Evolutionary conservation across 2,888 invertebrate genomes (phyloP).

Genomic region (Podotricha telesiphe): DNA sequence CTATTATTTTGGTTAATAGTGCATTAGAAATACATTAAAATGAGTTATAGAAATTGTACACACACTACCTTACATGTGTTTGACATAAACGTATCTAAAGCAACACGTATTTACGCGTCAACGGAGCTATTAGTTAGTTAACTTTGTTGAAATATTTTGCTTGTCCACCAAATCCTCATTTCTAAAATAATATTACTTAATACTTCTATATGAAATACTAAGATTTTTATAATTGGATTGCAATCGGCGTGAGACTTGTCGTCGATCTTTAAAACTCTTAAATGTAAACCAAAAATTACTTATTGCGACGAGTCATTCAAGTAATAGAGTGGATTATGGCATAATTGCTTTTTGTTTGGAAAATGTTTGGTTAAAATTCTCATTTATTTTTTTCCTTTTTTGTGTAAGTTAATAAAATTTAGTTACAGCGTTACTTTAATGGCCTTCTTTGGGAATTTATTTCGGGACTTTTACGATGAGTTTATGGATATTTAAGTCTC

Average conservation of each 20-base stretch:
- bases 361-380: slow-evolving; percentile 5
- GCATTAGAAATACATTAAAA: too few relatives aligned
- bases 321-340: slow-evolving; percentile 54
- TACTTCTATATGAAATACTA: slow-evolving; percentile 1
- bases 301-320: slow-evolving; percentile 54
- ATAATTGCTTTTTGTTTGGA: slow-evolving; percentile 29
- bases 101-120: too few relatives aligned
- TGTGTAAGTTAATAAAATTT: slow-evolving; percentile 18
- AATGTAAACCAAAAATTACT: slow-evolving; percentile 28
- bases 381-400: not conserved
- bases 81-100: too few relatives aligned
- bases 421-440: slow-evolving; percentile 13
- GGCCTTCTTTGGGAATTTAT: slow-evolving; percentile 16
- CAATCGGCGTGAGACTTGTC: slow-evolving; percentile 36
- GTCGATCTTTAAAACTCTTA: slow-evolving; percentile 25
- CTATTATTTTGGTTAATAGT: too few relatives aligned
- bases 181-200: slow-evolving; percentile 9
- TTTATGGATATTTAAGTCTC: slow-evolving; percentile 16
- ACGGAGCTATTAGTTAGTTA: not conserved
- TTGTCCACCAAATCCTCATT: not conserved
- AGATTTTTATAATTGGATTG: slow-evolving; percentile 1
- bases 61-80: too few relatives aligned
- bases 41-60: too few relatives aligned
- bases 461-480: slow-evolving; percentile 15
- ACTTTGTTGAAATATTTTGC: not conserved